Conservation (phyloP, 2,113 vertebrate species). For the Chionomys nivalis region DNA sequence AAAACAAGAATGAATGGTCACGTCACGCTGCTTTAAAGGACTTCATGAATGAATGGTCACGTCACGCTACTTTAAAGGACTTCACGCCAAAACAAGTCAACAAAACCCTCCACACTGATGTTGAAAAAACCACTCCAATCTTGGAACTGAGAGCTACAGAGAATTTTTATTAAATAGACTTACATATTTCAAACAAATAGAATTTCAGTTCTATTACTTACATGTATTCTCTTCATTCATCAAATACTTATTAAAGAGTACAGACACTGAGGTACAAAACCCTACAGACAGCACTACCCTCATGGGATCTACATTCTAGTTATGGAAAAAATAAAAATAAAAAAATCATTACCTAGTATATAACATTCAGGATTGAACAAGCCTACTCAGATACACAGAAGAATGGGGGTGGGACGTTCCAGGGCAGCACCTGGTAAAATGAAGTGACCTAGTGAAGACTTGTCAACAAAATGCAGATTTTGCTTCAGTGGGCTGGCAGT, state of each 20-base stretch:
- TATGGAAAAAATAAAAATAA: background rate
- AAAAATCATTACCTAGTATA: background rate
- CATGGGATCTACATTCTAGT: background rate
- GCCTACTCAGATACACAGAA: background rate
- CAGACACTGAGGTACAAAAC: background rate
- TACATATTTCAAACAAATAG: background rate
- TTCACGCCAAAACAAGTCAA: background rate
- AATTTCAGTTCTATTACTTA: background rate
- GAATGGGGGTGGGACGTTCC: background rate
- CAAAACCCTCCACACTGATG: background rate
- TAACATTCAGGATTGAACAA: background rate
- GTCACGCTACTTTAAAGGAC: background rate
- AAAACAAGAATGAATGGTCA: background rate
- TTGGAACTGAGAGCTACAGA: background rate
- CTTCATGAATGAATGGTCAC: background rate
- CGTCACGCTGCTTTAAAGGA: background rate
- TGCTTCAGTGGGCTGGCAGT: background rate
- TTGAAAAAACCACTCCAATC: background rate
- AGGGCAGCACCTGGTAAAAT: background rate
- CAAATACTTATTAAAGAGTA: background rate
- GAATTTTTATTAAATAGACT: background rate
- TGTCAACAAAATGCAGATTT: conserved; percentile 2
- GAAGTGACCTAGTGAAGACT: background rate
- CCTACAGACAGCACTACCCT: background rate
- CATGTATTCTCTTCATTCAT: background rate